Evolutionary conservation across 2,888 invertebrate genomes (phyloP).

Genomic region (Alcis repandata): DNA sequence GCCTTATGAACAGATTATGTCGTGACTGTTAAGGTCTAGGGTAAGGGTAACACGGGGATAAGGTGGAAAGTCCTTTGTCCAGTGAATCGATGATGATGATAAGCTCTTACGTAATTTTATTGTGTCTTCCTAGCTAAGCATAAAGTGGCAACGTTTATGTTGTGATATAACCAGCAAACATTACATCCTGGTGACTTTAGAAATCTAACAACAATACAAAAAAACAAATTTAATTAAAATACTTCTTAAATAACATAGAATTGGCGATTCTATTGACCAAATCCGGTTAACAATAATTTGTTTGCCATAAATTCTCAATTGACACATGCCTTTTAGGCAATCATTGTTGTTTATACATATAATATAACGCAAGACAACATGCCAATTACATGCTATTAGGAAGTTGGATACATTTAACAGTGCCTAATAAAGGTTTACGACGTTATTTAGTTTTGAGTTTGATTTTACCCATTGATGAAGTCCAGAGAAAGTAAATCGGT

Average conservation of each 20-base stretch:
- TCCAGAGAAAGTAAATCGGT: constrained; percentile 18
- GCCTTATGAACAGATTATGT: no score
- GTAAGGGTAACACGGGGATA: no score
- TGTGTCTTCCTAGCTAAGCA: not conserved
- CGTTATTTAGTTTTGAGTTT: constrained; percentile 15
- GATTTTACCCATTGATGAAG: not conserved
- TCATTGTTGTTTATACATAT: constrained; percentile 15
- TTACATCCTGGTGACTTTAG: constrained; percentile 27
- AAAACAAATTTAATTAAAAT: constrained; percentile 17
- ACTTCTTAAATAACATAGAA: constrained; percentile 15
- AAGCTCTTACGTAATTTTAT: not conserved
- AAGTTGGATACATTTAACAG: constrained; percentile 6
- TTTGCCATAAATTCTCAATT: constrained; percentile 28
- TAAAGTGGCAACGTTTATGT: constrained; percentile 13
- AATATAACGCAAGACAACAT: constrained; percentile 20
- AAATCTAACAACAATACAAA: constrained; percentile 31
- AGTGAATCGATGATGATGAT: not conserved
- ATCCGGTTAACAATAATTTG: constrained; percentile 26
- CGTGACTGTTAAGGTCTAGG: no score
- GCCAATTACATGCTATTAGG: constrained; percentile 20
- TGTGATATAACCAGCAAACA: constrained; percentile 16
- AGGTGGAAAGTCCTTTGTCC: not conserved
- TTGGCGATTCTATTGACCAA: constrained; percentile 23
- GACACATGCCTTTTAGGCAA: constrained; percentile 22
- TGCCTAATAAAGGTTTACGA: constrained; percentile 12